Conservation (phyloP, 2,888 invertebrate genomes). For the Metellina segmentata region DNA sequence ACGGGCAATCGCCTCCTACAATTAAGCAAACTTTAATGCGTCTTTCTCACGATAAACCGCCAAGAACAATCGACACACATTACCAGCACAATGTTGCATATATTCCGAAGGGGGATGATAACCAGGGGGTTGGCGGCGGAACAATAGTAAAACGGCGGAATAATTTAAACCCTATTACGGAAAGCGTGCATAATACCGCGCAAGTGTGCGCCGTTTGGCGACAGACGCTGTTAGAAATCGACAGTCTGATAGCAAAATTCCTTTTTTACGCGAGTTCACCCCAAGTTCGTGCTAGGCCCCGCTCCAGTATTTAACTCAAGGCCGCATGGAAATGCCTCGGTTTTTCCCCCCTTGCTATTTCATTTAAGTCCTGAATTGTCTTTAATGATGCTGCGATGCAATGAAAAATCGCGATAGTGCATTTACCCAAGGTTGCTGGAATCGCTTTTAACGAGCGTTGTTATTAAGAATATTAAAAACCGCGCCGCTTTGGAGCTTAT, state of each 20-base stretch:
- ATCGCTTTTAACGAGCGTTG: not conserved
- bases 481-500: not conserved
- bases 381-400: not conserved
- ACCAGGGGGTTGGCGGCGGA: not conserved
- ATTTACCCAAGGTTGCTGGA: not conserved
- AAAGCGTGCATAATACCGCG: conserved; percentile 6
- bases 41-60: conserved; percentile 6
- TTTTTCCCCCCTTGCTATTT: not conserved
- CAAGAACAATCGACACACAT: conserved; percentile 5
- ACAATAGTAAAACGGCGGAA: conserved; percentile 18
- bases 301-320: not conserved
- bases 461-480: not conserved
- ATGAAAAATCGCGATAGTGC: not conserved
- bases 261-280: conserved; percentile 12
- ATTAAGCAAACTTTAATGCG: conserved; percentile 29
- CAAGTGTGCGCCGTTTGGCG: not conserved
- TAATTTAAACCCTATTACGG: conserved; percentile 39
- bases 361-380: not conserved
- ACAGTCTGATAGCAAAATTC: conserved; percentile 11
- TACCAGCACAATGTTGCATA: not conserved
- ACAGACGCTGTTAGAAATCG: not conserved
- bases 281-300: not conserved
- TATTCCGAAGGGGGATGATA: not conserved
- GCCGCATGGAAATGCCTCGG: not conserved
- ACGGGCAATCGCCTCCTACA: not conserved